Evolutionary conservation across 2,797 vertebrate genomes (phyloP), one percentile per base, ranked within the genome.

Genomic region (Prunella strophiata): DNA sequence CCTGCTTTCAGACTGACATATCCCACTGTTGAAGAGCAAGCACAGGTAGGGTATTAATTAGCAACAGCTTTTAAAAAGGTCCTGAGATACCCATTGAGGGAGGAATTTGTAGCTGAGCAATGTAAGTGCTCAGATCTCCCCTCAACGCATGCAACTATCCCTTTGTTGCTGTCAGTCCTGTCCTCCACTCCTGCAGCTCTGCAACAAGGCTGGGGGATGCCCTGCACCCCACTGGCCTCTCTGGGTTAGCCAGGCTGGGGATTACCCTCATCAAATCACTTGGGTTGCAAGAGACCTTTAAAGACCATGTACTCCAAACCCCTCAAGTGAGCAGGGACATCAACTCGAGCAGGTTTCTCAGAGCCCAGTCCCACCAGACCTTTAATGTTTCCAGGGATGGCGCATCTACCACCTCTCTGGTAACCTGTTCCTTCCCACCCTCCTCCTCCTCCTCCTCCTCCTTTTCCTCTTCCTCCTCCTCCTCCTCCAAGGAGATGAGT

Each of bases 141-240:
- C 27, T 43, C 38, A 47, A 22, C 0, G 3, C n/a, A 61, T 38
- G 50, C 38, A 55, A 42, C 9, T 58, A 72, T 7, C 5, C 6
- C n/a, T 71, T 36, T 32, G 19, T 45, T 67, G 43, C 29, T 59
- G 45, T 36, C 36, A 23, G 30, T 43, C n/a, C 34, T 59, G 14
- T 48, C 27, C 21, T 74, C 48, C 12, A 15, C 8, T 84, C 27
- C 13, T 2, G 2, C 58, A 79, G 40, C 36, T 85, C 71, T 1
- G 2, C 19, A 36, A 32, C 2, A 9, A 54, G 45, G 30, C 0
- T 19, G 0, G 13, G 21, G 9, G 26, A 51, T n/a, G 17, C 8
- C 52, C 21, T 40, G 25, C 14, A 83, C 9, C 16, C 12, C 5
- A 19, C 5, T 1, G 27, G 51, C 15, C n/a, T 30, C 26, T 36